A percentile compares a stretch with the other conserved stretches of the same genome.
phyloP scores from a whole-genome alignment of 2,888 invertebrate genomes.

The Clistopyga incitator region DNA sequence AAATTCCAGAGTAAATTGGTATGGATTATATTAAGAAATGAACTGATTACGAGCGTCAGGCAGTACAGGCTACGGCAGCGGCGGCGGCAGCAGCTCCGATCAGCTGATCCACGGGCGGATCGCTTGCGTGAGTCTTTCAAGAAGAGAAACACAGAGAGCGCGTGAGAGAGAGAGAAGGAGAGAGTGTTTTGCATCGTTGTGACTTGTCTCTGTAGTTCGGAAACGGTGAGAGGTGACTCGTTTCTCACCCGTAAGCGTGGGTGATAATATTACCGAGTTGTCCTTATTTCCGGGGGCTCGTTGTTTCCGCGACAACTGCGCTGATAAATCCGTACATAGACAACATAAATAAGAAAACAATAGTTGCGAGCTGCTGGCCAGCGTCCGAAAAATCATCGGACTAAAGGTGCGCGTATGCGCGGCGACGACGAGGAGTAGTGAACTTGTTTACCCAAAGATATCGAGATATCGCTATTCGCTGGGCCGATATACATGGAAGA shows the following conservation, averaged over 20 bases:
- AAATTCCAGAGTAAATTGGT: too few species aligned
- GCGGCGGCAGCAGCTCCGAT: constrained; percentile 61
- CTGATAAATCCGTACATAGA: not conserved
- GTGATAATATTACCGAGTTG: not conserved
- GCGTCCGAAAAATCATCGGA: not conserved
- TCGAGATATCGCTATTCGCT: constrained; percentile 27
- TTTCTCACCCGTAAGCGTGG: not conserved
- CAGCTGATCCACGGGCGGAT: constrained; percentile 74
- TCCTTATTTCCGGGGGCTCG: not conserved
- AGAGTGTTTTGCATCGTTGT: not conserved
- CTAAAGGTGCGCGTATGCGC: constrained; percentile 16
- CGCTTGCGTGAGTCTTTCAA: constrained; percentile 35
- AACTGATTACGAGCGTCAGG: not conserved
- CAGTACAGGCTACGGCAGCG: not conserved
- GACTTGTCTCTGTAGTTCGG: not conserved
- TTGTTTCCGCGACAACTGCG: not conserved
- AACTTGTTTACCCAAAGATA: constrained; percentile 57
- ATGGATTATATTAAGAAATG: too few species aligned
- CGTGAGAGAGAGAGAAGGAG: not conserved
- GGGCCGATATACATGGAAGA: constrained; percentile 73
- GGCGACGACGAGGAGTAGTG: constrained; percentile 2
- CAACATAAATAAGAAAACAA: not conserved
- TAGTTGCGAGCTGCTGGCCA: not conserved
- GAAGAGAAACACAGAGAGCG: not conserved
- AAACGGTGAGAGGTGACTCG: constrained; percentile 1